Evolutionary conservation across 2,888 invertebrate genomes (phyloP).

Genomic region (Caenorhabditis virilis): DNA sequence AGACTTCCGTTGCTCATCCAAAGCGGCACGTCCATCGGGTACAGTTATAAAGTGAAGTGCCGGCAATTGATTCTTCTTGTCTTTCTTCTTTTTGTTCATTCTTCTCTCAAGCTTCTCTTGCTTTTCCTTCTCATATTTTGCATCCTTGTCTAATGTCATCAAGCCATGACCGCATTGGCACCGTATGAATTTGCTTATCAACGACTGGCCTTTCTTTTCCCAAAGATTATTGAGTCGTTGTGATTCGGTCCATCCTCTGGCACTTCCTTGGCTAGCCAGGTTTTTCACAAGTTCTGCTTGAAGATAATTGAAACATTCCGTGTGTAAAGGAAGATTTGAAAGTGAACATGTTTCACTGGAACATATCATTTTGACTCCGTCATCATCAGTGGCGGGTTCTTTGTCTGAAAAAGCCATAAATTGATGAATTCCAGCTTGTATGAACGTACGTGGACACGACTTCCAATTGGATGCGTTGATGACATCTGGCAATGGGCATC

Average conservation of each 20-base stretch:
- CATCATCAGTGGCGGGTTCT: constrained; percentile 5
- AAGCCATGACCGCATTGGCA: constrained; percentile 43
- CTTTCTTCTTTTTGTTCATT: constrained; percentile 18
- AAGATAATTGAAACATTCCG: constrained; percentile 44
- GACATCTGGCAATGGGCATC: too few species aligned
- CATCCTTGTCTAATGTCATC: constrained; percentile 33
- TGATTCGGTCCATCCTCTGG: constrained; percentile 58
- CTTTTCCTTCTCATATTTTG: constrained; percentile 27
- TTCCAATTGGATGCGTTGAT: too few species aligned
- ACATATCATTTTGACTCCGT: constrained; percentile 52
- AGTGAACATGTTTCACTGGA: constrained; percentile 48
- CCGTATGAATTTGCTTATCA: constrained; percentile 38
- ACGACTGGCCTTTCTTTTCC: constrained; percentile 56
- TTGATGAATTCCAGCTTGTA: too few species aligned
- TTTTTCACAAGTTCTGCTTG: constrained; percentile 52
- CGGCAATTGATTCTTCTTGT: constrained; percentile 6
- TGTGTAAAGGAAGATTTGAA: constrained; percentile 41
- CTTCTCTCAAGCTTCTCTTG: constrained; percentile 21
- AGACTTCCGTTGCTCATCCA: too few species aligned
- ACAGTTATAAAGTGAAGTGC: background rate
- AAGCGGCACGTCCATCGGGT: too few species aligned
- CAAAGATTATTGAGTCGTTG: constrained; percentile 56
- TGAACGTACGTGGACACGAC: too few species aligned
- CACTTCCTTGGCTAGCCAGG: constrained; percentile 47
- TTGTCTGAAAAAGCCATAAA: constrained; percentile 21